phyloP scores from a whole-genome alignment of 1,140 invertebrate genomes.

The Gonioctena quinquepunctata region DNA sequence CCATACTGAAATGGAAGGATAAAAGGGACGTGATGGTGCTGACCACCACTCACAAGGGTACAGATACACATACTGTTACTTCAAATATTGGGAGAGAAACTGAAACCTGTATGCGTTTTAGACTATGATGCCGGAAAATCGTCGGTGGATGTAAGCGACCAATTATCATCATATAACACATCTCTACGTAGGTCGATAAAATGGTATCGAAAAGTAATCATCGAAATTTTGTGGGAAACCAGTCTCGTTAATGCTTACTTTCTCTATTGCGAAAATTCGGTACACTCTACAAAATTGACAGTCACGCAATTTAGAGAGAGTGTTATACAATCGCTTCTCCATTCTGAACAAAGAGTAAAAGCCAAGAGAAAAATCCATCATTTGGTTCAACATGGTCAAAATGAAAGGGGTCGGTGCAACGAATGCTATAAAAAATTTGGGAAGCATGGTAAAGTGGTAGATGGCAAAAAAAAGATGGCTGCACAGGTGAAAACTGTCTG shows the following conservation, averaged over 20 bases:
- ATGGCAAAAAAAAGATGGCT: conserved; percentile 12
- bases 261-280: conserved; percentile 12
- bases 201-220: conserved; percentile 46
- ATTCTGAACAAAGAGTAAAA: neutral
- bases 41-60: conserved; percentile 21
- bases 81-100: neutral
- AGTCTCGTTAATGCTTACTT: conserved; percentile 23
- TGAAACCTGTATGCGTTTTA: conserved; percentile 37
- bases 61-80: neutral
- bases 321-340: neutral
- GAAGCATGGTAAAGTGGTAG: conserved; percentile 16
- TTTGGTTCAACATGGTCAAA: conserved; percentile 5
- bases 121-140: conserved; percentile 46
- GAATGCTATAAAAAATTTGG: conserved; percentile 10
- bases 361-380: neutral
- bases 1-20: conserved; percentile 23
- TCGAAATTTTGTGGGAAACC: conserved; percentile 17
- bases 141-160: conserved; percentile 49
- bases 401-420: conserved; percentile 16
- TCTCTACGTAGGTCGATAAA: conserved; percentile 20
- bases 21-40: conserved; percentile 22
- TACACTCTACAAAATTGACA: neutral
- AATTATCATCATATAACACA: conserved; percentile 45
- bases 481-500: conserved; percentile 13
- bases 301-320: conserved; percentile 18